phyloP scores from a whole-genome alignment of 2,113 vertebrate genomes.

The Rissa tridactyla region DNA sequence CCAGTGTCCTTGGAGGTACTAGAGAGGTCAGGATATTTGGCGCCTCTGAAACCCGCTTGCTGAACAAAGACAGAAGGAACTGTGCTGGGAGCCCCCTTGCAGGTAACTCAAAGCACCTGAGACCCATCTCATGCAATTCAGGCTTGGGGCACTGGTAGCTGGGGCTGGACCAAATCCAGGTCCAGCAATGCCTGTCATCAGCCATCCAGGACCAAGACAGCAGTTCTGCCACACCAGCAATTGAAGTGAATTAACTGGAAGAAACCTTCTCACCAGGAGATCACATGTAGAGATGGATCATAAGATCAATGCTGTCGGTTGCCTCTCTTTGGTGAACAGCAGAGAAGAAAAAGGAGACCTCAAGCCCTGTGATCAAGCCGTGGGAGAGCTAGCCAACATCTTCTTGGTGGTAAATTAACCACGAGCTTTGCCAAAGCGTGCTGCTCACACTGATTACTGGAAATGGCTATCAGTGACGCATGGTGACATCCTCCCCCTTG shows the following conservation, averaged over 20 bases:
- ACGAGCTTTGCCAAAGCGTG: not conserved
- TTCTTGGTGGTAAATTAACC: not conserved
- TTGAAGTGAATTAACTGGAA: not conserved
- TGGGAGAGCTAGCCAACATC: not conserved
- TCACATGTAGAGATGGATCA: accelerated
- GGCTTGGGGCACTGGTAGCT: not conserved
- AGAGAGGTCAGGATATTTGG: not conserved
- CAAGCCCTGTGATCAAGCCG: not conserved
- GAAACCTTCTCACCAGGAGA: not conserved
- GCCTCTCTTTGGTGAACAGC: not conserved
- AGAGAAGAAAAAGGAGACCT: not conserved
- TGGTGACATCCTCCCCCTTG: not conserved
- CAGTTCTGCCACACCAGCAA: not conserved
- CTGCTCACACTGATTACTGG: not conserved
- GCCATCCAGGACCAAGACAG: not conserved
- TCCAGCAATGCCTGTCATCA: not conserved
- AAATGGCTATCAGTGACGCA: not conserved
- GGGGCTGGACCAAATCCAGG: not conserved
- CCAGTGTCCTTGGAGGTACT: not conserved
- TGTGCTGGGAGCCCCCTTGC: not conserved
- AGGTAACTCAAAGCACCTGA: not conserved
- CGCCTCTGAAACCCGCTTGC: not conserved
- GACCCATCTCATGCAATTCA: accelerated
- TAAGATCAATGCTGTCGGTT: not conserved
- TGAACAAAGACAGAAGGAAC: not conserved